Base-by-base conservation (phyloP, 2,797 vertebrate species). In the Calcarius lapponicus region DNA sequence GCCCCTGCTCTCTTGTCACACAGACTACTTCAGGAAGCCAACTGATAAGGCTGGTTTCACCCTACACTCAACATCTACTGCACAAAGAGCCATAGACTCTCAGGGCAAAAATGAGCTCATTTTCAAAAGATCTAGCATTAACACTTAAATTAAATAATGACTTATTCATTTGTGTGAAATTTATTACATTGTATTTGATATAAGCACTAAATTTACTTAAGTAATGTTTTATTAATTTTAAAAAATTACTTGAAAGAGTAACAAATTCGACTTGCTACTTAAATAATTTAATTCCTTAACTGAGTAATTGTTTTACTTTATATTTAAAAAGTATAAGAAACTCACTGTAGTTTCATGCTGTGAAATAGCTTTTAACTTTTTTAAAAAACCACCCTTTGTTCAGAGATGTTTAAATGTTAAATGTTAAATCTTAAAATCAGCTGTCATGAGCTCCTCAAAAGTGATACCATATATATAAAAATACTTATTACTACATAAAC, bases 191-290 rank as follows among this genome's bases (percentile, higher is more conserved):
- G 38, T 91, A 91, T 95, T 92, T 93, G 82, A 91, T 66, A 96
- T 54, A 91, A 94, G 89, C 48, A 86, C 76, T 95, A 92, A 93
- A 96, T 95, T 96, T 93, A 88, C 89, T 91, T 96, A 95, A 90
- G 73, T 91, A 91, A 97, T 95, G 89, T 96, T 93, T 96, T 96
- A 96, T 96, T 96, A 96, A 96, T 94, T 92, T 95, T 70, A 51
- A 24, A 69, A 95, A 84, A 94, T 93, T 96, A 90, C 91, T 94
- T 90, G 85, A 95, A 96, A 94, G 76, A 87, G 85, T 93, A 94
- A 92, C 84, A 95, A 91, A 95, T 96, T 97, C 56, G 6, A 91
- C 73, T 92, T 86, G 6, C 42, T 86, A 69, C 57, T 95, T 95
- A 86, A 96, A 95, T 96, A 95, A 96, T 96, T 95, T 79, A 95